Conservation (phyloP, 2,797 vertebrate genomes). For the Gobio occitaniae region DNA sequence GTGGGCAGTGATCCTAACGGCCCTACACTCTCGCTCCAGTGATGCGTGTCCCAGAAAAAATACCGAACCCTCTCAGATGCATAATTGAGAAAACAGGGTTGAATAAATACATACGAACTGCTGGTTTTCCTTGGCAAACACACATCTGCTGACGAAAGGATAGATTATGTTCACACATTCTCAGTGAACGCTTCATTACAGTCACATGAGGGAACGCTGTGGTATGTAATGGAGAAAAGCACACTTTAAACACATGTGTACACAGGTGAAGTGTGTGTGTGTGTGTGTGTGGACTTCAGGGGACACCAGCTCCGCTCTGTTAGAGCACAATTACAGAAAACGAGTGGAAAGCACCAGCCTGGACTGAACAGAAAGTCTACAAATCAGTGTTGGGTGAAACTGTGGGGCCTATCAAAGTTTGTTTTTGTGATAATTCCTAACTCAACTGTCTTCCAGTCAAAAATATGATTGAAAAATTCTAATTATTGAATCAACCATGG, state of each 20-base stretch:
- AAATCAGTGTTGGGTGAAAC: neutral
- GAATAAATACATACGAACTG: slow-evolving; percentile 52
- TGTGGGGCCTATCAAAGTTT: neutral
- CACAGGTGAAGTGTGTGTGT: neutral
- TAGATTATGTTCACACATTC: slow-evolving; percentile 11
- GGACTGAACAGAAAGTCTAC: neutral
- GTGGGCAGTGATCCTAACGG: slow-evolving; percentile 54
- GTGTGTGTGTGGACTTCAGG: neutral
- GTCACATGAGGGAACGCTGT: slow-evolving; percentile 1
- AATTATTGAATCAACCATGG: neutral
- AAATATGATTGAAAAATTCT: neutral
- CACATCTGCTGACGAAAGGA: neutral
- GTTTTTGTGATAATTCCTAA: neutral
- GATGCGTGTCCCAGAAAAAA: slow-evolving; percentile 52
- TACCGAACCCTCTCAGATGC: slow-evolving; percentile 22
- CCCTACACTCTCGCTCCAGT: slow-evolving; percentile 47
- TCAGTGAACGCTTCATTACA: slow-evolving; percentile 24
- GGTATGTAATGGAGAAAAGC: slow-evolving; percentile 3
- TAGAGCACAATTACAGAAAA: slow-evolving; percentile 17
- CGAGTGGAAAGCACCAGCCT: neutral
- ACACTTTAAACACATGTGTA: slow-evolving; percentile 10
- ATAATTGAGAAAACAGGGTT: slow-evolving; percentile 50
- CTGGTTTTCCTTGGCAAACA: neutral
- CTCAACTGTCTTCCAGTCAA: neutral
- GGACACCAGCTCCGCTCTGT: slow-evolving; percentile 9